phyloP scores from a whole-genome alignment of 2,797 vertebrate species.

The Manis javanica region DNA sequence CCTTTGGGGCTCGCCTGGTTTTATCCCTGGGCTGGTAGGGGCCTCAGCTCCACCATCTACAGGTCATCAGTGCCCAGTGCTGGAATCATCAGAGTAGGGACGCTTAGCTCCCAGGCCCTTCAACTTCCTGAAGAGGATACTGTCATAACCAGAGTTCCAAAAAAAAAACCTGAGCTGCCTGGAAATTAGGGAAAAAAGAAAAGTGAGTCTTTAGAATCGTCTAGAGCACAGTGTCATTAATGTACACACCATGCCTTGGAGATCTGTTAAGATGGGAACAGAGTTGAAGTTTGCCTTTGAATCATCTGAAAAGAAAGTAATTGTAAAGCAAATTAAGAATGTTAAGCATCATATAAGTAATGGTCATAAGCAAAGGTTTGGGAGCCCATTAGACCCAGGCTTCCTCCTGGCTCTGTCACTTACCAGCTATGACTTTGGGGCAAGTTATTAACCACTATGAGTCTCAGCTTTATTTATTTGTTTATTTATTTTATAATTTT shows the following conservation, averaged over 20 bases:
- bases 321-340: not conserved
- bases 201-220: not conserved
- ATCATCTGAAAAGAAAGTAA: not conserved
- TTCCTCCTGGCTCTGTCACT: not conserved
- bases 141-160: not conserved
- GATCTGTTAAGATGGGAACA: not conserved
- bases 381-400: not conserved
- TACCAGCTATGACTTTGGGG: not conserved
- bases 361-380: not conserved
- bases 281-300: not conserved
- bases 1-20: not conserved
- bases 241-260: not conserved
- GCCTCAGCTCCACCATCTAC: not conserved
- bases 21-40: not conserved
- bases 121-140: not conserved
- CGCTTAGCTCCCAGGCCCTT: not conserved
- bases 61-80: not conserved
- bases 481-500: too few species aligned
- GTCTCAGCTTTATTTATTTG: not conserved
- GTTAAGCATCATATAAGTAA: conserved; percentile 14
- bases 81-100: not conserved
- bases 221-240: not conserved
- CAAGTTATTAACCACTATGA: not conserved
- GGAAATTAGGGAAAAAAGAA: not conserved
- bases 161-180: not conserved